Conservation (phyloP, 37 sponge, comb jelly and placozoan species). For the Diacarnus erythraeanus region DNA sequence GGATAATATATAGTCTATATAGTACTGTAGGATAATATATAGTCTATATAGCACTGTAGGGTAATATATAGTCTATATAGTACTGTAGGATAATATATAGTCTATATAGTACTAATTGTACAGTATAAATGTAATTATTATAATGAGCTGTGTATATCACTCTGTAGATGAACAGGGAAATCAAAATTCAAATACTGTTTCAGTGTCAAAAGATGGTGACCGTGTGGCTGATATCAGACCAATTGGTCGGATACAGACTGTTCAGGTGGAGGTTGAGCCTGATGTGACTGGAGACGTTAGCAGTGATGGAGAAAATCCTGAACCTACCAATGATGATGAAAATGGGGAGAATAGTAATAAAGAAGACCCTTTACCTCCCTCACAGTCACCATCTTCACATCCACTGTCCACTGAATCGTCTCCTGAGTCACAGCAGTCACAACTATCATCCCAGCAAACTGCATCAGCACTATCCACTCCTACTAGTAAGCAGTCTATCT, state of each 20-base stretch:
- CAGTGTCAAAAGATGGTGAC: not conserved
- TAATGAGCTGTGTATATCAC: no score
- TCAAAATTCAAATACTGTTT: not conserved
- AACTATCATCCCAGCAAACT: not conserved
- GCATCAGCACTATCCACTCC: not conserved
- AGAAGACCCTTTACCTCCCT: not conserved
- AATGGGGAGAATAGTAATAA: not conserved
- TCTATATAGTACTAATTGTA: not conserved
- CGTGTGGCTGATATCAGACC: constrained; percentile 47
- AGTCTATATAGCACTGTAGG: no score
- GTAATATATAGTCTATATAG: no score
- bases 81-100: no score
- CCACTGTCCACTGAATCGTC: not conserved
- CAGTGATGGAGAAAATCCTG: no score
- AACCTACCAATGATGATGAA: not conserved
- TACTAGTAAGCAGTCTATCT: not conserved
- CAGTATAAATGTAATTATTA: not conserved
- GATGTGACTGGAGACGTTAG: not conserved
- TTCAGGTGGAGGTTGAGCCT: constrained; percentile 64
- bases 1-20: no score
- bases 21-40: no score
- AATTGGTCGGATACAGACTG: constrained; percentile 31
- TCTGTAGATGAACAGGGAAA: not conserved
- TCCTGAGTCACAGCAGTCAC: not conserved
- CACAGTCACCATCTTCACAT: constrained; percentile 1